These are phyloP conservation scores for Protobothrops mucrosquamatus DNA, from an alignment of 2,113 vertebrate genomes.

Conservation along the genomic window DNA sequence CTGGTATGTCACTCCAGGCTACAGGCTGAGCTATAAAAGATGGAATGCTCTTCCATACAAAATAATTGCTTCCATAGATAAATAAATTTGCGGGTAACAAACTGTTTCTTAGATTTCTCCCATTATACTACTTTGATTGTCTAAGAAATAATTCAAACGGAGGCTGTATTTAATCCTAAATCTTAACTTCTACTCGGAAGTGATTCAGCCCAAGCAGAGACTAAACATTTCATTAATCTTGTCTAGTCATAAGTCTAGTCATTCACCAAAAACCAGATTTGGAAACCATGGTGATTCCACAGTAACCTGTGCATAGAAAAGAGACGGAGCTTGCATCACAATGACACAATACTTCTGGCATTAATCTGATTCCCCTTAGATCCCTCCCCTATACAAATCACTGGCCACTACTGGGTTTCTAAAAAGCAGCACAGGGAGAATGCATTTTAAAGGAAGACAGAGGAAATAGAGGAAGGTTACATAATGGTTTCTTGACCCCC, in stretches of 20 bases:
- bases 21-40: neutral
- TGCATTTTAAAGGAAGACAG: neutral
- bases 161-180: neutral
- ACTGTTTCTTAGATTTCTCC: neutral
- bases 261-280: neutral
- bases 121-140: neutral
- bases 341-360: neutral
- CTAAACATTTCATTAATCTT: neutral
- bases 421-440: neutral
- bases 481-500: neutral
- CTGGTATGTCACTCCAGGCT: neutral
- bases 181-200: neutral
- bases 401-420: neutral
- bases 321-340: neutral
- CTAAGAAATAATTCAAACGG: neutral
- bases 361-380: neutral
- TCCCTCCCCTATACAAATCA: neutral
- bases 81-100: too few relatives aligned
- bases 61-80: neutral
- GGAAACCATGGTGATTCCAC: neutral
- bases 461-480: neutral
- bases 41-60: neutral
- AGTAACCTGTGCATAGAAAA: neutral
- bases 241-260: neutral
- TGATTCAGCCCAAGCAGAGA: neutral